Evolutionary conservation across 2,113 vertebrate genomes (phyloP).

Genomic region (Paracanthobrama guichenoti): DNA sequence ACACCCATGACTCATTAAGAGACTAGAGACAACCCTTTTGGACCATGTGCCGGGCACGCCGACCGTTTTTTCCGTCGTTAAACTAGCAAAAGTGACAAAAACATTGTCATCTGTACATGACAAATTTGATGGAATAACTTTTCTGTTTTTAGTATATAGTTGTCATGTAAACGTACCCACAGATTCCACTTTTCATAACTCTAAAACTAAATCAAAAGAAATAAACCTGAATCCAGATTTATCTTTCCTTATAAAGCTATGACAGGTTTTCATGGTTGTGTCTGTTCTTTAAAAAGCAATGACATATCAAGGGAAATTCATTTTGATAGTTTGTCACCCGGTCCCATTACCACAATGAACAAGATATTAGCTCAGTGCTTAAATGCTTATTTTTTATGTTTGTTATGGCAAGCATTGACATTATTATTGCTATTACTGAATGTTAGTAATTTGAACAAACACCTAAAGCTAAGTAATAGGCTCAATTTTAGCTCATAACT

Average conservation of each 20-base stretch:
- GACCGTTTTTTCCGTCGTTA: too few relatives aligned
- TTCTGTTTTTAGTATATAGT: too few relatives aligned
- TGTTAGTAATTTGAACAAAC: neutral
- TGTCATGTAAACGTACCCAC: too few relatives aligned
- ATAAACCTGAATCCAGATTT: neutral
- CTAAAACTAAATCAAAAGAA: neutral
- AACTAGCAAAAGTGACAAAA: too few relatives aligned
- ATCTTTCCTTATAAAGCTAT: neutral
- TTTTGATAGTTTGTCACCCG: neutral
- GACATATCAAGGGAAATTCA: neutral
- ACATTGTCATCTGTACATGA: too few relatives aligned
- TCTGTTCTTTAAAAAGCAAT: neutral
- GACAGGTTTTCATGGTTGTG: neutral
- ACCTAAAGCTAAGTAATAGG: neutral
- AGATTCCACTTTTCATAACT: neutral
- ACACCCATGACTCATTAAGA: too few relatives aligned
- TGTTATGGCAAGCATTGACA: neutral
- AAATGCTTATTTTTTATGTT: neutral
- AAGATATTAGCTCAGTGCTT: neutral
- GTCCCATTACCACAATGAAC: neutral
- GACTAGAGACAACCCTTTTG: too few relatives aligned
- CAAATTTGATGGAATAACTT: too few relatives aligned
- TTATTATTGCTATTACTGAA: neutral
- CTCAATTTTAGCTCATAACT: too few relatives aligned
- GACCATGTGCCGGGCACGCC: too few relatives aligned